These are phyloP conservation scores for Disparrhopalites patrizii DNA, from an alignment of 2,888 invertebrate species.

Conservation along the genomic window DNA sequence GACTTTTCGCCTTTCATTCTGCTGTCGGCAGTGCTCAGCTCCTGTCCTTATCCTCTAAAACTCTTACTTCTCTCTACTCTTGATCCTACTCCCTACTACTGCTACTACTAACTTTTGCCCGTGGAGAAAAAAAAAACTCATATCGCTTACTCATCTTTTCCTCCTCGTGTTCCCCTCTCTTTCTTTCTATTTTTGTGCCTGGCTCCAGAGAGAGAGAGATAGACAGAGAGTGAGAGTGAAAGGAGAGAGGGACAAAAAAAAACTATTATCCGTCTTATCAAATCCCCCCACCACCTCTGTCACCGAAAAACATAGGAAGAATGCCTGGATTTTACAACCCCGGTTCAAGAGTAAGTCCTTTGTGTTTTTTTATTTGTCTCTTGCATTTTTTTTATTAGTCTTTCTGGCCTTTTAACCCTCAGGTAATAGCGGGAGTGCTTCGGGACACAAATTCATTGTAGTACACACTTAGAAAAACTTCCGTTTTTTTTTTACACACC, in stretches of 20 bases:
- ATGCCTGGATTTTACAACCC: conserved; percentile 23
- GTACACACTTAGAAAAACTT: too few relatives aligned
- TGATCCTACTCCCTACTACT: background rate
- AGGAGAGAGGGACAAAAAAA: too few relatives aligned
- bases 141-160: background rate
- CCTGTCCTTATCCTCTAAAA: background rate
- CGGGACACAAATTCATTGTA: too few relatives aligned
- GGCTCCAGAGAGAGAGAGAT: too few relatives aligned
- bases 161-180: background rate
- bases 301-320: background rate
- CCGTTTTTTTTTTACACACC: too few relatives aligned
- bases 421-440: too few relatives aligned
- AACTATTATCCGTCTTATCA: background rate
- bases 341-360: conserved; percentile 40
- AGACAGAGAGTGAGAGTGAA: too few relatives aligned
- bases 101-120: background rate
- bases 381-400: too few relatives aligned
- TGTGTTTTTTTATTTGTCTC: background rate
- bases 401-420: background rate
- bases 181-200: background rate
- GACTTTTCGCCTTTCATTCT: conserved; percentile 18
- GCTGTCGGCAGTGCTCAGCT: conserved; percentile 7
- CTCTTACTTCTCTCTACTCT: too few relatives aligned
- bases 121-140: too few relatives aligned
- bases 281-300: background rate